Base-by-base conservation (phyloP, 2,888 invertebrate species). In the Chloromyia formosa region DNA sequence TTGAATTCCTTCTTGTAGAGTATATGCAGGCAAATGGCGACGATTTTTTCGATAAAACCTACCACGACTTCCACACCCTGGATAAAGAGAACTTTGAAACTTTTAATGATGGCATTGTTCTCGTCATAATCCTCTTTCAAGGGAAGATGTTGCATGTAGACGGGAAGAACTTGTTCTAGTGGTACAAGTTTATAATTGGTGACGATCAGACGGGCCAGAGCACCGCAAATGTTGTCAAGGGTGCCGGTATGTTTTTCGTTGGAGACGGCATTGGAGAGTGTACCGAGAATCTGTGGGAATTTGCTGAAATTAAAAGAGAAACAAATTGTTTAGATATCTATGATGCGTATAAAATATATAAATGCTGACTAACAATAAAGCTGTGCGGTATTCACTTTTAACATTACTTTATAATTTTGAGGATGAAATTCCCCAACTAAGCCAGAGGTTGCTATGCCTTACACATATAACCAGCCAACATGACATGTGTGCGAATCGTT, bases 151-250 rank as follows among this genome's bases (percentile, higher is more conserved):
- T 89, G 88, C 1, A 94, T 84, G 75, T 93, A 89, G 9, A 90
- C 91, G 0, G 93, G 92, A 77, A 93, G 87, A 4, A 93, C 92
- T 84, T 91, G 90, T n/a, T 89, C 89, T 74, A 94, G 82, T 20
- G 93, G 93, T 75, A 94, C 86, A 78, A 87, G 87, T 74, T 84
- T 83, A 58, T 88, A 84, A 83, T 93, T 91, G 1, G 89, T 88
- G 49, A 90, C 86, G 69, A 94, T 92, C 81, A 94, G 87, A 75
- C 93, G 88, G 27, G 93, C 91, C 71, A 93, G 87, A 42, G 93
- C 92, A 68, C 92, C 94, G 82, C 92, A 91, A 78, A 93, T 90
- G 82, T 94, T 94, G 82, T 94, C 94, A 75, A 92, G 84, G 3
- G 90, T 90, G 53, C 91, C 87, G 0, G 88, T 86, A 80, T 90